Evolutionary conservation across 1,140 invertebrate species (phyloP).

Genomic region (Archegozetes longisetosus): DNA sequence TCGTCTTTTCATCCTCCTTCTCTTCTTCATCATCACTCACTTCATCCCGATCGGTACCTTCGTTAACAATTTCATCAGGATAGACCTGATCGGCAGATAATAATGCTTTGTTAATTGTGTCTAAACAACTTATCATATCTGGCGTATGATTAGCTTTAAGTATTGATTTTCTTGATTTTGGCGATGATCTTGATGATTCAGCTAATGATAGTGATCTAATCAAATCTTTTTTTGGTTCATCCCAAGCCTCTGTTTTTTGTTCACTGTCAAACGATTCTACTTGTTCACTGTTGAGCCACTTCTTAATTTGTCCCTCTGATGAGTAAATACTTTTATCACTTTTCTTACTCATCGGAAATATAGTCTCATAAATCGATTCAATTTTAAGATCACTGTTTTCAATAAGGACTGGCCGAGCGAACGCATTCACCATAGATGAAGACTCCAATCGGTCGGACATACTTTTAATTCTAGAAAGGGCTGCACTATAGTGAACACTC

Average conservation of each 20-base stretch:
- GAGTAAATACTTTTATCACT: neutral
- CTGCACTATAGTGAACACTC: neutral
- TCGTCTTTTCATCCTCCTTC: neutral
- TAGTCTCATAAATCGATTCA: neutral
- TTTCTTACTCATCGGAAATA: neutral
- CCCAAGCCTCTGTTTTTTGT: neutral
- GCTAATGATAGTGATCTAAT: neutral
- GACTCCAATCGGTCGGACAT: neutral
- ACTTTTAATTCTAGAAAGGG: neutral
- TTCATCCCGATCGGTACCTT: neutral
- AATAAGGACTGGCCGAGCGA: neutral
- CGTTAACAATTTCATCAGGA: neutral
- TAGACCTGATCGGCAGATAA: neutral
- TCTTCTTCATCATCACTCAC: neutral
- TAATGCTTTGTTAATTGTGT: neutral
- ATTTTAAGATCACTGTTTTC: neutral
- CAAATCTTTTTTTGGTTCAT: neutral
- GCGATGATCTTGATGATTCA: neutral
- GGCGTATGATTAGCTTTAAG: neutral
- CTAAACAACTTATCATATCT: neutral
- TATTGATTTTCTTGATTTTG: neutral
- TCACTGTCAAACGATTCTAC: neutral
- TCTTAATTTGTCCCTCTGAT: neutral
- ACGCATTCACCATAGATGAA: neutral
- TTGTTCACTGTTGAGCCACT: neutral